These are phyloP conservation scores for Mesoclemmys tuberculata DNA, from an alignment of 2,113 vertebrate genomes.

Conservation along the genomic window DNA sequence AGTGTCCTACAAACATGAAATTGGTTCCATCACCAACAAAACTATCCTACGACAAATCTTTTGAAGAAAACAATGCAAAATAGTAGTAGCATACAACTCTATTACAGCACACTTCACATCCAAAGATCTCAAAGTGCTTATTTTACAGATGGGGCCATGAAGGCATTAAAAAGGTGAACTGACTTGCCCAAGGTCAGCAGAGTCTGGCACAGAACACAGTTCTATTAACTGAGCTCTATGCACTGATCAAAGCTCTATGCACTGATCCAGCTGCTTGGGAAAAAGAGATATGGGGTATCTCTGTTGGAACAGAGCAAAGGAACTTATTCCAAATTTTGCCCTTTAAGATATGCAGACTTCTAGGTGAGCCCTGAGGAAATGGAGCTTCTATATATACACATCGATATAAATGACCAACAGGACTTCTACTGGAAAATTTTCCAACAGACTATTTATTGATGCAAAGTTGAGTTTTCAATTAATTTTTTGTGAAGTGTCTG, in stretches of 20 bases:
- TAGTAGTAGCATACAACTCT: neutral
- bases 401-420: neutral
- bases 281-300: too few species aligned
- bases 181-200: neutral
- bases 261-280: too few species aligned
- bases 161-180: neutral
- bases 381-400: neutral
- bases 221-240: neutral
- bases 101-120: neutral
- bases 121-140: neutral
- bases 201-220: neutral
- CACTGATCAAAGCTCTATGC: accelerated
- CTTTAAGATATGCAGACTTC: neutral
- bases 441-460: neutral
- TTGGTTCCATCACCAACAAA: neutral
- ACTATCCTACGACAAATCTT: neutral
- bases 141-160: neutral
- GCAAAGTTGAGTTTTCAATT: neutral
- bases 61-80: neutral
- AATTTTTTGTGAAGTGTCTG: accelerated
- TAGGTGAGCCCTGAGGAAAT: neutral
- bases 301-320: neutral
- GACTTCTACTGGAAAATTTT: neutral
- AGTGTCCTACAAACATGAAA: neutral
- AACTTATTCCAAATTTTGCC: neutral